phyloP scores from a whole-genome alignment of 2,888 invertebrate genomes.

The Plebejus anna region DNA sequence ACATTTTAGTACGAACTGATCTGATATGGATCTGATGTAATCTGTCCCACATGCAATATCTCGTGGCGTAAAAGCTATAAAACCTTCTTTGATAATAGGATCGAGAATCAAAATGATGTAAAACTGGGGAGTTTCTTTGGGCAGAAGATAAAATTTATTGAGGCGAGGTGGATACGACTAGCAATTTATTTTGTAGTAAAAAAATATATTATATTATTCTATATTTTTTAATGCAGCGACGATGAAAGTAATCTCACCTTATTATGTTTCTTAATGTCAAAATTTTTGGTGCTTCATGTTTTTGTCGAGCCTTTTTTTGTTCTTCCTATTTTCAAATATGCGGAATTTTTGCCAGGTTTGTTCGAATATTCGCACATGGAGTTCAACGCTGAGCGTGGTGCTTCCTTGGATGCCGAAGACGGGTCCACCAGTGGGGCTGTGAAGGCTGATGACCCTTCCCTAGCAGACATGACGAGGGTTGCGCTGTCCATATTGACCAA shows the following conservation, averaged over 20 bases:
- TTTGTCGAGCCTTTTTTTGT: no score
- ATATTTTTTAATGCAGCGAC: not conserved
- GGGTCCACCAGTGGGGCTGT: constrained; percentile 80
- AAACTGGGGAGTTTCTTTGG: not conserved
- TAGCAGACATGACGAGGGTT: constrained; percentile 87
- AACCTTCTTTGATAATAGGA: constrained; percentile 15
- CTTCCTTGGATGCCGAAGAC: constrained; percentile 73
- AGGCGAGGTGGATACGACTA: not conserved
- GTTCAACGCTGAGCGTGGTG: constrained; percentile 86
- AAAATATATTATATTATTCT: constrained; percentile 16
- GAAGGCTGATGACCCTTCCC: constrained; percentile 84
- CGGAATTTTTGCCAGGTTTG: not conserved
- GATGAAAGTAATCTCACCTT: no score
- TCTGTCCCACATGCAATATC: not conserved
- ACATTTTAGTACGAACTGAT: not conserved
- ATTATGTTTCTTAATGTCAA: no score
- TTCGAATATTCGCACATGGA: constrained; percentile 90
- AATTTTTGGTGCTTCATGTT: no score
- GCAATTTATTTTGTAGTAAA: not conserved
- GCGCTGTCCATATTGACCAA: constrained; percentile 85
- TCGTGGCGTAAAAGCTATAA: not conserved
- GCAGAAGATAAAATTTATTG: not conserved
- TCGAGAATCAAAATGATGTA: constrained; percentile 4
- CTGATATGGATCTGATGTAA: not conserved
- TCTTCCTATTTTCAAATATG: not conserved